phyloP scores from a whole-genome alignment of 1,140 invertebrate genomes.

The Rhynchophorus ferrugineus region DNA sequence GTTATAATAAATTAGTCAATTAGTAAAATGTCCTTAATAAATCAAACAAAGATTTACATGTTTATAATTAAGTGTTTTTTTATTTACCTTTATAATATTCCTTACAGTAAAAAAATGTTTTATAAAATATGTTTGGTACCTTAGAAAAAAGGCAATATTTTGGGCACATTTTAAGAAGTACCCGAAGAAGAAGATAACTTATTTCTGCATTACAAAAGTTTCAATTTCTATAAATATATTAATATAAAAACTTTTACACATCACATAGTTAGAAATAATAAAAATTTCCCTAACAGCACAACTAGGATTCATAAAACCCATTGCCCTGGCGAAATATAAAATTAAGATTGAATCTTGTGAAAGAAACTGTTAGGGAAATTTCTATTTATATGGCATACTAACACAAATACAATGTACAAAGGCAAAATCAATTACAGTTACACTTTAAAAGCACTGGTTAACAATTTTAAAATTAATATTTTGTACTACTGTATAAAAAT shows the following conservation, averaged over 20 bases:
- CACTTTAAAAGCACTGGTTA: conserved; percentile 12
- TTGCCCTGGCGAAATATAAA: too few relatives aligned
- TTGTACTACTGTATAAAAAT: conserved; percentile 23
- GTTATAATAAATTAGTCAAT: too few relatives aligned
- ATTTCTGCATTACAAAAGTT: conserved; percentile 5
- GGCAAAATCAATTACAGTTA: conserved; percentile 5
- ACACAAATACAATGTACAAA: conserved; percentile 16
- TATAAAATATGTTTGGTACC: conserved; percentile 16
- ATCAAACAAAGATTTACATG: too few relatives aligned
- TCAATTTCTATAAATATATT: conserved; percentile 1
- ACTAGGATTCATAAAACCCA: too few relatives aligned
- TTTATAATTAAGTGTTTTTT: too few relatives aligned
- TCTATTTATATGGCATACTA: conserved; percentile 6
- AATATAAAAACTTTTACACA: conserved; percentile 15
- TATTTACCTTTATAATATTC: conserved; percentile 19
- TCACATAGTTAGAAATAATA: conserved; percentile 12
- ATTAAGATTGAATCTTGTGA: not conserved
- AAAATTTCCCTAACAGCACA: too few relatives aligned
- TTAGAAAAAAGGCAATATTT: conserved; percentile 10
- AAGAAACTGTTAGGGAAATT: not conserved
- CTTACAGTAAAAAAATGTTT: conserved; percentile 23
- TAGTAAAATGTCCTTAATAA: too few relatives aligned
- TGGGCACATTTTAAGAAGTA: conserved; percentile 9
- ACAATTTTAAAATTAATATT: conserved; percentile 6
- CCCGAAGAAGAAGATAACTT: not conserved